Conservation (phyloP, 2,888 invertebrate species). For the Drosophila longiperda region DNA sequence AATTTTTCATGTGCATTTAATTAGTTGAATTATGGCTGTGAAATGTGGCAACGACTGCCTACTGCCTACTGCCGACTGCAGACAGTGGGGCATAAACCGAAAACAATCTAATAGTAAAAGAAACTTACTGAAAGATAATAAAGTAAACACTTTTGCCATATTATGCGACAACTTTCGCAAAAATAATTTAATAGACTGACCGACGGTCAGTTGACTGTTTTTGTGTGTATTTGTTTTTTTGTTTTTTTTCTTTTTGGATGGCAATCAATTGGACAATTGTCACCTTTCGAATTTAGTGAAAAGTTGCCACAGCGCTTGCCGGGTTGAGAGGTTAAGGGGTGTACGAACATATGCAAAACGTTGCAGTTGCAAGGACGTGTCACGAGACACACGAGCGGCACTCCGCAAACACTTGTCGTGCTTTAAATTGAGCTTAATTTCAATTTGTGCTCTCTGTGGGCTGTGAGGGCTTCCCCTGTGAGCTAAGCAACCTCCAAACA, state of each 20-base stretch:
- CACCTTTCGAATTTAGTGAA: constrained; percentile 57
- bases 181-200: constrained; percentile 65
- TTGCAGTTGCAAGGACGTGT: constrained; percentile 36
- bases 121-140: constrained; percentile 70
- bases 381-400: constrained; percentile 12
- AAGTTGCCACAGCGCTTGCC: constrained; percentile 30
- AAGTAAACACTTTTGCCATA: constrained; percentile 75
- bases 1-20: constrained; percentile 81
- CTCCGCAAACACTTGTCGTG: constrained; percentile 45
- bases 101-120: constrained; percentile 74
- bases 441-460: constrained; percentile 35
- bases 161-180: constrained; percentile 80
- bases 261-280: constrained; percentile 62
- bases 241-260: constrained; percentile 25
- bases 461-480: constrained; percentile 33
- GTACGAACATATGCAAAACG: constrained; percentile 39
- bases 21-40: constrained; percentile 81
- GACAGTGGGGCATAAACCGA: constrained; percentile 50
- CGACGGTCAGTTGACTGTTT: constrained; percentile 23
- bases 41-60: constrained; percentile 67
- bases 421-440: constrained; percentile 57
- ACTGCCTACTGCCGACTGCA: constrained; percentile 3
- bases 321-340: constrained; percentile 3
- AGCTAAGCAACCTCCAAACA: constrained; percentile 45
- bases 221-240: not conserved